Conservation (phyloP, 2,797 vertebrate genomes). For the Pyrrhura leucotis region DNA sequence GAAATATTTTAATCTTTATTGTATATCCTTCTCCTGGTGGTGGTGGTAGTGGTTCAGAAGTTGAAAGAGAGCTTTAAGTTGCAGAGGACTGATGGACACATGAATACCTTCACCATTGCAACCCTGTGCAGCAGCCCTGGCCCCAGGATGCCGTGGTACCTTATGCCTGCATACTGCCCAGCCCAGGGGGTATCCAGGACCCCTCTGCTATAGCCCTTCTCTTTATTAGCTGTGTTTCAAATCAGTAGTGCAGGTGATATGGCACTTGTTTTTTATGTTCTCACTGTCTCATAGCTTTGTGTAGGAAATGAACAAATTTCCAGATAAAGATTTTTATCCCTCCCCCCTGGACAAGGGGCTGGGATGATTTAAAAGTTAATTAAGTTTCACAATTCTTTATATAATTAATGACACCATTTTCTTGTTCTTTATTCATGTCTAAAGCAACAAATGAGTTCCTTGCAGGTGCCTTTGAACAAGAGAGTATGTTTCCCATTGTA, state of each 20-base stretch:
- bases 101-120: neutral
- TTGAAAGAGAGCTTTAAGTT: neutral
- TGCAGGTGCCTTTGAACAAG: neutral
- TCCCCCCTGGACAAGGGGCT: neutral
- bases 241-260: neutral
- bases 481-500: neutral
- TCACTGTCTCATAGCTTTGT: neutral
- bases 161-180: accelerated
- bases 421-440: neutral
- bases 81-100: neutral
- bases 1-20: neutral
- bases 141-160: accelerated
- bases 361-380: neutral
- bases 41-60: neutral
- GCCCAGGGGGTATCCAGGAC: neutral
- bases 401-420: neutral
- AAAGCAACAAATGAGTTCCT: neutral
- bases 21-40: neutral
- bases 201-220: neutral
- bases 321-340: neutral
- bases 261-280: neutral
- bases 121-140: neutral
- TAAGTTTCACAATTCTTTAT: neutral
- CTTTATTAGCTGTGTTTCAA: accelerated
- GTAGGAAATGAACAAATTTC: neutral